phyloP scores from a whole-genome alignment of 2,888 invertebrate genomes.

The Aelia acuminata region DNA sequence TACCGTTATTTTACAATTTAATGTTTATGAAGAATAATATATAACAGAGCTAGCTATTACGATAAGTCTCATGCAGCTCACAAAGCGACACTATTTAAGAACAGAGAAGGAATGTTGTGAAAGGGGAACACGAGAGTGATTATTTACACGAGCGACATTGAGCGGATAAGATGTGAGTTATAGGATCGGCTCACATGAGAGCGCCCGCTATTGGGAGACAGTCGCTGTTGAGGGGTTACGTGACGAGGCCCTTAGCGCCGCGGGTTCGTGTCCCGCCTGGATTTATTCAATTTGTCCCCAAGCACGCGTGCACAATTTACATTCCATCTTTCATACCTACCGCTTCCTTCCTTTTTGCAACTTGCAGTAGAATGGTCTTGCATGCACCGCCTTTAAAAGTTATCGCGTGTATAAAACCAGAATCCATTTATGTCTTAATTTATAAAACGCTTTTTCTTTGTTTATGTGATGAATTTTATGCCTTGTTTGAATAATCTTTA shows the following conservation, averaged over 20 bases:
- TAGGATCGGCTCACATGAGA: neutral
- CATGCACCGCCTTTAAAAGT: neutral
- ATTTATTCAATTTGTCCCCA: conserved; percentile 8
- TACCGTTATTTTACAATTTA: neutral
- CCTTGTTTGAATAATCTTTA: too few relatives aligned
- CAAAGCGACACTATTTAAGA: neutral
- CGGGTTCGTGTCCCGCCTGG: neutral
- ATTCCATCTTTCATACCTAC: neutral
- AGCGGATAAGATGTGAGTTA: neutral
- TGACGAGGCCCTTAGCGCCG: neutral
- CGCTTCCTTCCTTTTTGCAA: conserved; percentile 14
- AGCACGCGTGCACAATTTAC: neutral
- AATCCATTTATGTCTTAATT: neutral
- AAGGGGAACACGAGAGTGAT: neutral
- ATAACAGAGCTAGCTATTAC: neutral
- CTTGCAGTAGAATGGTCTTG: neutral
- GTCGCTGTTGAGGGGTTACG: neutral
- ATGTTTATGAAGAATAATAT: neutral
- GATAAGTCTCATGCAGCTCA: neutral
- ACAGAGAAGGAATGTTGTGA: neutral
- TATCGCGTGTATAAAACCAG: neutral
- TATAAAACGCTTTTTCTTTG: neutral
- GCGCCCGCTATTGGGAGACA: neutral
- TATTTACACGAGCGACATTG: neutral
- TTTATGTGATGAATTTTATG: neutral